Evolutionary conservation across 2,888 invertebrate genomes (phyloP), one percentile per base, ranked within the genome.

Genomic region (Chloromyia formosa): DNA sequence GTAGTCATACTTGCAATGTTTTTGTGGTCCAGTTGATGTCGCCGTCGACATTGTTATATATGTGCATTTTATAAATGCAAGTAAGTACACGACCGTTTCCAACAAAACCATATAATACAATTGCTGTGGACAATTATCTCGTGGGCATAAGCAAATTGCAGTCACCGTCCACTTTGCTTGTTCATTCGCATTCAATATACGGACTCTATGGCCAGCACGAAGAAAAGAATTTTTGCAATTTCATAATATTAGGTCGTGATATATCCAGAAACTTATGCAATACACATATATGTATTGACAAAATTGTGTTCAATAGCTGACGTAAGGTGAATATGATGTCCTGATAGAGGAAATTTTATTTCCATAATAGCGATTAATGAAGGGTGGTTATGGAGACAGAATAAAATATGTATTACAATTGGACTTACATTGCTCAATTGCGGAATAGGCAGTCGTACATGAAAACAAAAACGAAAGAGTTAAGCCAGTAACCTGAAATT

Each of bases 141-240:
- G 53, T 71, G 74, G 71, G 71, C 74, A 61, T 35, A 62, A 62
- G 35, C 35, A 72, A 72, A 75, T 72, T 75, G 58, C 18, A 66
- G 49, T 49, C 16, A n/a, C 16, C 49, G 49, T 49, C 49, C 49
- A 12, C 14, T 12, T 35, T 35, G 18, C n/a, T 7, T 22, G 49
- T n/a, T 3, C 49, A 18, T 56, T 22, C 56, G 56, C 14, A 18
- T 58, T 5, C 49, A 12, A n/a, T 12, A 12, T 10, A 18, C 22
- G 14, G 22, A 23, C 14, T 23, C 27, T 23, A 14, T 60, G 60
- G 22, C 3, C 12, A n/a, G 10, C 49, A 49, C 16, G 16, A n/a
- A 49, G 12, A 49, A 22, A 23, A 23, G 27, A 60, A 60, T 60
- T 22, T 23, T 27, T 23, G 9, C 10, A 60, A 22, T 60, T 60